Conservation (phyloP, 2,888 invertebrate genomes). For the Platycheirus albimanus region DNA sequence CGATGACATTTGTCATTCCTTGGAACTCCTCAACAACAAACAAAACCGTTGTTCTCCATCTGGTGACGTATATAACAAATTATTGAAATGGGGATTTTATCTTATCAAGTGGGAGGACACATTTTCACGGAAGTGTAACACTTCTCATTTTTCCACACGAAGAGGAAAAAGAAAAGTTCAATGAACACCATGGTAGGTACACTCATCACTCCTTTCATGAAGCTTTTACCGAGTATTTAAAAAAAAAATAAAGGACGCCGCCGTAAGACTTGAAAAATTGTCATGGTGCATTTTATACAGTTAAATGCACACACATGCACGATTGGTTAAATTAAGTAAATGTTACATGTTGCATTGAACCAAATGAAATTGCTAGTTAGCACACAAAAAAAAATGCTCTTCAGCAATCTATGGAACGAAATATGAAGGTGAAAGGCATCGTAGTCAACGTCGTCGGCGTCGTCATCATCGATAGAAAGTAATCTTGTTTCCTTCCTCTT, state of each 20-base stretch:
- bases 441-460: constrained; percentile 44
- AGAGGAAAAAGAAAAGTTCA: constrained; percentile 51
- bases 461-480: constrained; percentile 62
- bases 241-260: constrained; percentile 34
- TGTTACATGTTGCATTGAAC: constrained; percentile 51
- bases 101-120: constrained; percentile 49
- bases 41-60: constrained; percentile 47
- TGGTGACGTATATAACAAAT: constrained; percentile 5
- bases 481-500: constrained; percentile 46
- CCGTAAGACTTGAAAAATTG: constrained; percentile 18
- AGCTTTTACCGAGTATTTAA: neutral
- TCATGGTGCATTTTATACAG: constrained; percentile 16
- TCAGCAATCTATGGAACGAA: constrained; percentile 2
- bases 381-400: constrained; percentile 12
- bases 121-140: constrained; percentile 50
- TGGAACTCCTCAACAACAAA: constrained; percentile 2
- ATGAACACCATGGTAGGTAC: constrained; percentile 43
- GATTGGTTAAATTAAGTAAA: constrained; percentile 25
- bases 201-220: constrained; percentile 14
- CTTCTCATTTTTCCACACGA: constrained; percentile 35
- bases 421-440: constrained; percentile 65
- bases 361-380: constrained; percentile 48
- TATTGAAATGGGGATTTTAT: constrained; percentile 7
- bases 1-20: constrained; percentile 60
- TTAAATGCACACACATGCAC: constrained; percentile 28